A percentile compares a stretch with the other conserved stretches of the same genome.
phyloP scores from a whole-genome alignment of 2,113 vertebrate genomes.

The Pteronura brasiliensis region DNA sequence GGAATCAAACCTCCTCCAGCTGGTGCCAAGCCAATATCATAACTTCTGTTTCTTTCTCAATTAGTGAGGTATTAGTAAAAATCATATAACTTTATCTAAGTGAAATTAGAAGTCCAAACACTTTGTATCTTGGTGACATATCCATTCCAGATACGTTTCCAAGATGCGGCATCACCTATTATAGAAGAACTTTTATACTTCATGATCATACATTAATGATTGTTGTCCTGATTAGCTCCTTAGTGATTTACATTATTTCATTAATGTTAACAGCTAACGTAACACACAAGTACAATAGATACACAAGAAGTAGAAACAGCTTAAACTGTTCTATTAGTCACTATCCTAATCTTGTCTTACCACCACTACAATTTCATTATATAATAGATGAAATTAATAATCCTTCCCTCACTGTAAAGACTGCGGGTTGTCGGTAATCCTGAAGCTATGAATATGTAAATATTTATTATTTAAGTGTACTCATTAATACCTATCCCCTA shows the following conservation, averaged over 20 bases:
- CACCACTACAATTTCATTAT: background rate
- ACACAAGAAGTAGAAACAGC: background rate
- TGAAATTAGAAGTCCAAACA: background rate
- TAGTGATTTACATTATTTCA: background rate
- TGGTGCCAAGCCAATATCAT: background rate
- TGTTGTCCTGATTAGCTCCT: background rate
- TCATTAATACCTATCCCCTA: background rate
- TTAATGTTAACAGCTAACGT: background rate
- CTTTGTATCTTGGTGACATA: background rate
- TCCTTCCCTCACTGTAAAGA: background rate
- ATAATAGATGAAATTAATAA: background rate
- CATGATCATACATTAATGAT: background rate
- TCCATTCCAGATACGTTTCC: background rate
- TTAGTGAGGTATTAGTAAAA: background rate
- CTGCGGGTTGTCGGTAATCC: background rate
- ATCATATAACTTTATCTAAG: background rate
- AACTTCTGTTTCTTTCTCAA: background rate
- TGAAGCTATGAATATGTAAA: background rate
- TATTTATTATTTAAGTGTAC: background rate
- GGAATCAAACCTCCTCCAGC: background rate
- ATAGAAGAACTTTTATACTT: background rate
- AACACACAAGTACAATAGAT: background rate
- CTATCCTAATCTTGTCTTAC: background rate
- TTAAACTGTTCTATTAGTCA: background rate
- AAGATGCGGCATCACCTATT: background rate